Conservation (phyloP, 2,888 invertebrate genomes). For the Sympetrum striolatum region DNA sequence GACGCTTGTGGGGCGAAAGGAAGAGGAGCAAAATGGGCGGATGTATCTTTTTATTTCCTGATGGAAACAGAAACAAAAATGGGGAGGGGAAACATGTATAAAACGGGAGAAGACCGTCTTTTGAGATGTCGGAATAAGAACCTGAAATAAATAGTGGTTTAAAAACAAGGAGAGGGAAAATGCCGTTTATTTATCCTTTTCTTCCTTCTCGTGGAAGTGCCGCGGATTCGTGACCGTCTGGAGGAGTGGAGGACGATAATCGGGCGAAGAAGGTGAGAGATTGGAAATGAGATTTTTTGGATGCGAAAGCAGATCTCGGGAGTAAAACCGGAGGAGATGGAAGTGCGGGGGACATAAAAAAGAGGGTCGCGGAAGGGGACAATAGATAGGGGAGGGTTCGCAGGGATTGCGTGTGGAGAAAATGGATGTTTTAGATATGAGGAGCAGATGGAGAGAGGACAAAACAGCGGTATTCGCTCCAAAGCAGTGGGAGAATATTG, state of each 20-base stretch:
- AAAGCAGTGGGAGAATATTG: too few species aligned
- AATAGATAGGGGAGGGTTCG: not conserved
- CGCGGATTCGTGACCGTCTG: not conserved
- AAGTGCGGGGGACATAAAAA: not conserved
- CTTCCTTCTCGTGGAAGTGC: not conserved
- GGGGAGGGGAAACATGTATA: not conserved
- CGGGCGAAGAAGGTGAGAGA: too few species aligned
- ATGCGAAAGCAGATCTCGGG: not conserved
- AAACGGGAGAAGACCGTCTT: not conserved
- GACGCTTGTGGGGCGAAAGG: not conserved
- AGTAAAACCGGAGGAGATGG: not conserved
- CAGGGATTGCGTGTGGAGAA: not conserved
- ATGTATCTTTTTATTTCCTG: too few species aligned
- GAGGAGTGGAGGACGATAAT: not conserved
- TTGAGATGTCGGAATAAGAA: slow-evolving; percentile 2
- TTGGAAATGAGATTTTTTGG: not conserved
- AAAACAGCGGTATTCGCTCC: not conserved
- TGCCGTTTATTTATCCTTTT: not conserved
- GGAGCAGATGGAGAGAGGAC: not conserved
- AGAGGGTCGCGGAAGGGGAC: not conserved
- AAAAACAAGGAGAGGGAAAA: not conserved
- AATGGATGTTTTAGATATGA: not conserved
- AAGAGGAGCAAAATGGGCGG: not conserved
- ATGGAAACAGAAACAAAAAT: not conserved
- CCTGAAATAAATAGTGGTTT: not conserved